phyloP scores from a whole-genome alignment of 64 coral and sea anemone genomes.

The Platygyra sinensis region DNA sequence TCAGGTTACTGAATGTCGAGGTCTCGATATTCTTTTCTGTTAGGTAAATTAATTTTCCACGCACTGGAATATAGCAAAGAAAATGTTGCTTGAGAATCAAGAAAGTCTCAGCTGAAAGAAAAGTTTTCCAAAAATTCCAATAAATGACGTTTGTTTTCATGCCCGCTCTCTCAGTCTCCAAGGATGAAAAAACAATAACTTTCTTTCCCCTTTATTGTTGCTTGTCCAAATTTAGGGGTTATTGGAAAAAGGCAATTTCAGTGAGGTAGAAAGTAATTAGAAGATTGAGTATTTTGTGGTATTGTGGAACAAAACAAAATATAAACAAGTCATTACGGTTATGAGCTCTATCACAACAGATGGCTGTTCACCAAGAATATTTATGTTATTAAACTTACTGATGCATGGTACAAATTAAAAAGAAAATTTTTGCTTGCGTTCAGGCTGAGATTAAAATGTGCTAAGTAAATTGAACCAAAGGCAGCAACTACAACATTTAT shows the following conservation, averaged over 20 bases:
- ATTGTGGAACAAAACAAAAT: not conserved
- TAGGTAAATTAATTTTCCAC: no score
- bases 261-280: not conserved
- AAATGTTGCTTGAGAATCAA: no score
- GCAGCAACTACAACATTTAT: not conserved
- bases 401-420: not conserved
- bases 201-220: not conserved
- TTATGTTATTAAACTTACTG: not conserved
- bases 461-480: no score
- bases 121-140: not conserved
- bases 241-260: constrained; percentile 14
- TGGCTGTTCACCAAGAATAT: not conserved
- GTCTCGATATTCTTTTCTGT: no score
- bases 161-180: not conserved
- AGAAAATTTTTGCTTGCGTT: not conserved
- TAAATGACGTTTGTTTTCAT: not conserved
- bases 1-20: no score
- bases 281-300: constrained; percentile 20
- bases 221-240: not conserved
- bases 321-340: not conserved
- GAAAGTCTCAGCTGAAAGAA: not conserved
- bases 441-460: no score
- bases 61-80: no score
- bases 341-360: not conserved
- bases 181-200: not conserved